Evolutionary conservation across 2,113 vertebrate genomes (phyloP).

Genomic region (Archocentrus centrarchus): DNA sequence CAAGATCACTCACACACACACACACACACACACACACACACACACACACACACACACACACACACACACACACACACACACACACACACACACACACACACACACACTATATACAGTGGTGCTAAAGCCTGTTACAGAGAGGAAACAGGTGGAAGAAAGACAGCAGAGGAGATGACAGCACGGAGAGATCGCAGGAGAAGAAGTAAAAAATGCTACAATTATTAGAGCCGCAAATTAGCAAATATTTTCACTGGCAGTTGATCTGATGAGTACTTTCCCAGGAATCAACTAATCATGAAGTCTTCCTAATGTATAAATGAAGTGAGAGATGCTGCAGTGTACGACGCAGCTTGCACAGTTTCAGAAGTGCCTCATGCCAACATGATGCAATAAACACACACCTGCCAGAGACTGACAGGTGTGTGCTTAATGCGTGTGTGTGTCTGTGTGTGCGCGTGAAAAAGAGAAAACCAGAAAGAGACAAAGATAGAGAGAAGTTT

Average conservation of each 20-base stretch:
- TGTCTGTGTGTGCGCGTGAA: background rate
- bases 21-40: background rate
- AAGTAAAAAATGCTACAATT: background rate
- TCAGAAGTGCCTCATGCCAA: background rate
- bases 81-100: background rate
- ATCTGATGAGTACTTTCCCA: background rate
- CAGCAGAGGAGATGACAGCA: background rate
- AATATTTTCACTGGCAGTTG: conserved; percentile 2
- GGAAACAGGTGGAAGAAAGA: conserved; percentile 3
- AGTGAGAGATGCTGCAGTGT: background rate
- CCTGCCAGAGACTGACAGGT: background rate
- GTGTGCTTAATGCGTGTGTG: background rate
- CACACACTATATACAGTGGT: background rate
- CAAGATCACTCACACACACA: background rate
- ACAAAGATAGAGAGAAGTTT: background rate
- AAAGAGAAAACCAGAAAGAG: background rate
- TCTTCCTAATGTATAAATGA: background rate
- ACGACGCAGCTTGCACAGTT: background rate
- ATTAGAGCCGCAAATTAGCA: conserved; percentile 8
- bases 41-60: background rate
- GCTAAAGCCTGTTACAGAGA: background rate
- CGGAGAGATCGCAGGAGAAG: background rate
- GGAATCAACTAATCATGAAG: background rate
- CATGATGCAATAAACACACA: background rate
- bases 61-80: background rate